Base-by-base conservation (phyloP, 1,140 invertebrate species). In the Bicyclus anynana region DNA sequence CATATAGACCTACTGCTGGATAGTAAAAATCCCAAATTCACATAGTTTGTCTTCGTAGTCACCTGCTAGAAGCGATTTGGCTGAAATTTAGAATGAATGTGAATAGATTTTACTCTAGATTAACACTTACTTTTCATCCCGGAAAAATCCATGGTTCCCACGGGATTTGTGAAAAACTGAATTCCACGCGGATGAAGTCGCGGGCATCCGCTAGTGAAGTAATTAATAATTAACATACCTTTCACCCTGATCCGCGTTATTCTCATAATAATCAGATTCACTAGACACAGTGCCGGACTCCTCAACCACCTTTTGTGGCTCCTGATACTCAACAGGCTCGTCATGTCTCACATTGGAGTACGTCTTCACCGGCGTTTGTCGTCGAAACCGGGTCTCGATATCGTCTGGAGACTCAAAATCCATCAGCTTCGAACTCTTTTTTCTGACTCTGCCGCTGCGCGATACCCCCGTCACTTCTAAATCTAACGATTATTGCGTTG, bases 361-460 rank as follows among this genome's bases (percentile, higher is more conserved):
- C 0, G 75, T 59, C 52, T 87, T 85, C 3, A 76, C 60, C 0
- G 76, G 69, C 0, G 75, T 78, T 49, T 86, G 84, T n/a, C 88
- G 76, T 35, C 90, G 89, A 40, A 67, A 81, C 50, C 80, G 80
- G 17, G 87, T 87, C 42, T 91, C 91, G 48, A 90, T 91, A 67
- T 97, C 95, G 80, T 97, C 96, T 0, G 94, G 94, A 0, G 95
- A 95, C 76, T 97, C 96, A 89, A 97, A 97, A 81, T 97, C 97
- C 80, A 97, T 94, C 9, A 98, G 89, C 83, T 98, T 98, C 0
- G 96, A 97, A 5, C 97, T 98, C 83, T 98, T 98, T 87, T 98
- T 98, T 35, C 96, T 90, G 0, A 98, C 95, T 40, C 96, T 90
- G 14, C 96, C 96, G 72, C 96, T 97, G 49, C 95, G 90, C 3